Conservation (phyloP, 2,888 invertebrate species). For the Charanyca ferruginea region DNA sequence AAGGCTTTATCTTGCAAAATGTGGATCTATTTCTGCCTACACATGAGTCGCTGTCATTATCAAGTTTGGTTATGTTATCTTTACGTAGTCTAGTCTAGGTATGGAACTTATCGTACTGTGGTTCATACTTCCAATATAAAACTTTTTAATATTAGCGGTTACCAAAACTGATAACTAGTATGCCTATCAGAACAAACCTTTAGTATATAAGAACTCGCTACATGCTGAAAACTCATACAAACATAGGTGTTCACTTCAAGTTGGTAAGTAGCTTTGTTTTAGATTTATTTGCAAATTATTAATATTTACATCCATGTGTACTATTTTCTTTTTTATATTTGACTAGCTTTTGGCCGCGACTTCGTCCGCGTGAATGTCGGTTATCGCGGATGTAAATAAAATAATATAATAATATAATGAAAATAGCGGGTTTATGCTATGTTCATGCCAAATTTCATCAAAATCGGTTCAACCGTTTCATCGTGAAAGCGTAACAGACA, state of each 20-base stretch:
- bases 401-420: too few relatives aligned
- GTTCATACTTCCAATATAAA: background rate
- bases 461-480: too few relatives aligned
- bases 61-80: constrained; percentile 77
- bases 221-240: background rate
- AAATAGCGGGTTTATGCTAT: too few relatives aligned
- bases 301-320: too few relatives aligned
- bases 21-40: background rate
- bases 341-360: too few relatives aligned
- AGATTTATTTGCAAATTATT: background rate
- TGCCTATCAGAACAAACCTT: background rate
- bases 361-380: too few relatives aligned
- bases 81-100: background rate
- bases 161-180: constrained; percentile 10
- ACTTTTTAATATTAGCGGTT: background rate
- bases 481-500: too few relatives aligned
- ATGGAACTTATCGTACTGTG: constrained; percentile 11
- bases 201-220: constrained; percentile 2
- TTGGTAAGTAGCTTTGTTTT: constrained; percentile 4
- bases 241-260: background rate
- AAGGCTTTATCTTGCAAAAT: too few relatives aligned
- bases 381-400: too few relatives aligned
- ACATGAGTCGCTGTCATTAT: background rate
- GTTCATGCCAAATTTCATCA: too few relatives aligned
- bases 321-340: background rate